These are phyloP conservation scores for Ranitomeya variabilis DNA, from an alignment of 2,113 vertebrate genomes.

Conservation along the genomic window DNA sequence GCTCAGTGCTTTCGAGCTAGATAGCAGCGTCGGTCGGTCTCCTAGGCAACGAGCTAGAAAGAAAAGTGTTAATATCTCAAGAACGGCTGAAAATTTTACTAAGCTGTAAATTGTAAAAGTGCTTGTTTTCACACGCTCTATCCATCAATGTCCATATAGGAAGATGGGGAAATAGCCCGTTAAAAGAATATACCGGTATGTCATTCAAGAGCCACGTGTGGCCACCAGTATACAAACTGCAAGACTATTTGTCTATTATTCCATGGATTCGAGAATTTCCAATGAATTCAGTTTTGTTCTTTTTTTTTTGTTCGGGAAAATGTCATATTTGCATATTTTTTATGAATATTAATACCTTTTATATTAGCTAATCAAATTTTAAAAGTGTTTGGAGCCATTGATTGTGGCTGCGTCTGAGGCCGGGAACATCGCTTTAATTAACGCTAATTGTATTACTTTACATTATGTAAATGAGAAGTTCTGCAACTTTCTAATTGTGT, in stretches of 20 bases:
- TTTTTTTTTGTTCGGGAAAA: constrained; percentile 12
- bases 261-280: background rate
- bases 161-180: too few species aligned
- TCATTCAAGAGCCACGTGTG: background rate
- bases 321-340: constrained; percentile 39
- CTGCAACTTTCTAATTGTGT: background rate
- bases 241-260: background rate
- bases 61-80: too few species aligned
- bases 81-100: too few species aligned
- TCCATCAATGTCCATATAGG: too few species aligned
- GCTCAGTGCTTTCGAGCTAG: too few species aligned
- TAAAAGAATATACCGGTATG: background rate
- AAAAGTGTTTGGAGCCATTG: background rate
- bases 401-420: background rate
- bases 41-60: too few species aligned
- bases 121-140: too few species aligned
- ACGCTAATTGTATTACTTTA: background rate
- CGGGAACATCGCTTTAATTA: background rate
- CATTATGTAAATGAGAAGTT: background rate
- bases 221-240: background rate
- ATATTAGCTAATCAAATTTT: constrained; percentile 32
- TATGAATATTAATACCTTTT: constrained; percentile 40
- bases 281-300: background rate
- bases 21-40: too few species aligned
- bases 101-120: too few species aligned